Evolutionary conservation across 30 jellyfish, hydroid and myxozoan species (phyloP).

Genomic region (Rhopilema esculentum): DNA sequence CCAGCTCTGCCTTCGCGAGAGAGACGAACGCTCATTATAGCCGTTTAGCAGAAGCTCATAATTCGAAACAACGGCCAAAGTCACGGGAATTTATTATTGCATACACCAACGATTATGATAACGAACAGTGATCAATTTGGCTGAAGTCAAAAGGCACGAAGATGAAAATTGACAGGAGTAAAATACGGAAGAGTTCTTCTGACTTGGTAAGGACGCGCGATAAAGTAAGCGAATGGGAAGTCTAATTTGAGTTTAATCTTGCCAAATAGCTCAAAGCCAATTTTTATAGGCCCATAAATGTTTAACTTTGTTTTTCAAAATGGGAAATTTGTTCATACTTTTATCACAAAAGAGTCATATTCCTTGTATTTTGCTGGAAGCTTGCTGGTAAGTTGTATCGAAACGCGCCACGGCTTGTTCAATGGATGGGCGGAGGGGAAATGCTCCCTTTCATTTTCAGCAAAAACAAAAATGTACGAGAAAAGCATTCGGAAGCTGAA

Average conservation of each 20-base stretch:
- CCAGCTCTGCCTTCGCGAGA: background rate
- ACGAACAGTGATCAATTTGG: background rate
- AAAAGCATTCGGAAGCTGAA: too few species aligned
- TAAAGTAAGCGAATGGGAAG: background rate
- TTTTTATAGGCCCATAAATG: background rate
- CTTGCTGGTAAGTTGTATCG: too few species aligned
- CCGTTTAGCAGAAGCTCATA: background rate
- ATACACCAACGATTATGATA: background rate
- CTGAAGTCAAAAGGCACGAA: background rate
- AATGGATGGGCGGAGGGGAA: too few species aligned
- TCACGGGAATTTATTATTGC: background rate
- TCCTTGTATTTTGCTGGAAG: too few species aligned
- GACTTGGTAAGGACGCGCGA: conserved; percentile 80
- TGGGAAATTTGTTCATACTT: background rate
- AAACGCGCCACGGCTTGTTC: too few species aligned
- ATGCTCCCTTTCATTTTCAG: too few species aligned
- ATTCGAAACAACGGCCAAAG: background rate
- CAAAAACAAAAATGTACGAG: too few species aligned
- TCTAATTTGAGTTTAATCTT: background rate
- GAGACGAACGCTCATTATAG: background rate
- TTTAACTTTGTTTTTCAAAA: background rate
- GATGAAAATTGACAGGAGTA: conserved; percentile 93
- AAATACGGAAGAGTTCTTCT: conserved; percentile 88
- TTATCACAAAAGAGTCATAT: too few species aligned
- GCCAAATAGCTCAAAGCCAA: background rate